These are phyloP conservation scores for Microtus ochrogaster DNA, from an alignment of 2,113 vertebrate genomes.

Conservation along the genomic window DNA sequence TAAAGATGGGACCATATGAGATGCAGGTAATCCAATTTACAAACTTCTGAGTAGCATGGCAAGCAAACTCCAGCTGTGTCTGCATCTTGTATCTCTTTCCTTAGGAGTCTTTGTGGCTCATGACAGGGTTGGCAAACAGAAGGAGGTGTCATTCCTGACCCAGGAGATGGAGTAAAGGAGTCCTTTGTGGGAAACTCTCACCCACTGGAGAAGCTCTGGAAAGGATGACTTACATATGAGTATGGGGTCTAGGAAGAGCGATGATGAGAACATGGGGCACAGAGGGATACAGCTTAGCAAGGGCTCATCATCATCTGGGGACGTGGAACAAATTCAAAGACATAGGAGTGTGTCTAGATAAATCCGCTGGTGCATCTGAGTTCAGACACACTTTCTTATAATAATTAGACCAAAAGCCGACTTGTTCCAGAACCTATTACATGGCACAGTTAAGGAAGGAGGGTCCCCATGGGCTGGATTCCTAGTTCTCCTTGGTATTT, in stretches of 20 bases:
- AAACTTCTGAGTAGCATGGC: neutral
- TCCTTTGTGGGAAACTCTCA: neutral
- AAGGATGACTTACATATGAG: neutral
- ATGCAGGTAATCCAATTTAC: neutral
- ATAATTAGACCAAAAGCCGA: neutral
- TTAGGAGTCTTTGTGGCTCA: neutral
- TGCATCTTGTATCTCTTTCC: neutral
- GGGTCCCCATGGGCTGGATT: neutral
- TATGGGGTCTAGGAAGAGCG: neutral
- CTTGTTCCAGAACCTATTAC: neutral
- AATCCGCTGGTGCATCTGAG: neutral
- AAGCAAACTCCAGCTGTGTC: neutral
- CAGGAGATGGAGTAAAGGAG: neutral
- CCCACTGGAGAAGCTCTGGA: rapidly evolving
- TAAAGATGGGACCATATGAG: neutral
- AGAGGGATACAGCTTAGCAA: rapidly evolving
- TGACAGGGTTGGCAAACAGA: neutral
- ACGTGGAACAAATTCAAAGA: neutral
- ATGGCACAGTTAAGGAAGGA: neutral
- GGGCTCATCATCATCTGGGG: neutral
- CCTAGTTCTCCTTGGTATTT: neutral
- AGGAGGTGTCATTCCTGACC: neutral
- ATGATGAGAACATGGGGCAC: too few species aligned
- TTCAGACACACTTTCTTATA: neutral
- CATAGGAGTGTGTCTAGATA: neutral